Evolutionary conservation across 1,140 invertebrate genomes (phyloP), one percentile per base, ranked within the genome.

Genomic region (Yoshiicerus persimilis): DNA sequence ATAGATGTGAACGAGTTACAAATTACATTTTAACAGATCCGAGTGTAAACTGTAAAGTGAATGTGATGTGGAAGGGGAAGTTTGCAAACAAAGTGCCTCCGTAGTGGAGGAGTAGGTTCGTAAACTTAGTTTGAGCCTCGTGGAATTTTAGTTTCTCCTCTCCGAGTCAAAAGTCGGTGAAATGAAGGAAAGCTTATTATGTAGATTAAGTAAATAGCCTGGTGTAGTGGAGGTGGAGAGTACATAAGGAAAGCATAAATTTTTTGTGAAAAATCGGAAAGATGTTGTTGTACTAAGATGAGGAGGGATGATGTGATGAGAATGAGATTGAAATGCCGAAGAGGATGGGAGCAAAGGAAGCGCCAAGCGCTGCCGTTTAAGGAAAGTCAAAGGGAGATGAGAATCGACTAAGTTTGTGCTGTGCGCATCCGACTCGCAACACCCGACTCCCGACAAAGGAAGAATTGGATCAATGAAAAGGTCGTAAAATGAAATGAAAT

Each of bases 391-490:
- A 80, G 75, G 32, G 32, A 34, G 75, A 80, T 23, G 75, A n/a
- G 32, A 38, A 30, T 25, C n/a, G 25, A 66, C n/a, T 66, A 70
- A 80, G 3, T 80, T 80, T 80, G 75, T 80, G 75, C 32, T n/a
- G 75, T 80, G 75, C 75, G 75, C 75, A 80, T 62, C 83, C 84
- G 62, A 47, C 34, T 86, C 32, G 84, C 66, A 47, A 62, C 84
- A 62, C 62, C 56, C 75, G 75, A 80, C 84, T 66, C 84, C 84
- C 62, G 47, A 64, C 84, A 62, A 66, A 80, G 86, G 30, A 47
- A 32, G 27, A 36, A 77, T 84, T 32, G 85, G 86, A 83, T 86
- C 88, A 89, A 83, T 87, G 56, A 89, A 66, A 89, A 38, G 75
- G 39, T 64, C 80, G 64, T 87, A 80, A 83, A 89, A 80, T 80